These are phyloP conservation scores for Epizoanthus scotinus DNA, from an alignment of 92 coral and sea anemone genomes.

Conservation along the genomic window DNA sequence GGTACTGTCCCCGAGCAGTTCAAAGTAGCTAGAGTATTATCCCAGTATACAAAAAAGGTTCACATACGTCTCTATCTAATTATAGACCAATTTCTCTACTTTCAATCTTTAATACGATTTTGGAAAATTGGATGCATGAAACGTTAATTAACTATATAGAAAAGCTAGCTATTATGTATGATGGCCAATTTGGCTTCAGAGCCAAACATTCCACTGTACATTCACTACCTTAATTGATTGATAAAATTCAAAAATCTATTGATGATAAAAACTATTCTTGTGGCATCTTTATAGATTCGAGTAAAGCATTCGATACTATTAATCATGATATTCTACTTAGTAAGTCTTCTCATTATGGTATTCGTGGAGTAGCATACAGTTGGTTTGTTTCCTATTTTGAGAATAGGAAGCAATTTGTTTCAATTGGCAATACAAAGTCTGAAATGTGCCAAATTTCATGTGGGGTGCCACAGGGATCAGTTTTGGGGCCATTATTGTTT, in stretches of 20 bases:
- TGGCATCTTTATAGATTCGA: conserved; percentile 49
- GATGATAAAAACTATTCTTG: conserved; percentile 35
- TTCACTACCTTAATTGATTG: conserved; percentile 19
- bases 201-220: conserved; percentile 7
- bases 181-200: conserved; percentile 49
- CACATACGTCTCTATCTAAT: conserved; percentile 14
- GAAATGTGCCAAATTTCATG: too few species aligned
- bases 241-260: conserved; percentile 41
- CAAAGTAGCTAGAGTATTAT: conserved; percentile 43
- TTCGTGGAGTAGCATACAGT: conserved; percentile 33
- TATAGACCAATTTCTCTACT: conserved; percentile 38
- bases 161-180: conserved; percentile 16
- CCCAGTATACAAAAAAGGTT: conserved; percentile 41
- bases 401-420: conserved; percentile 44
- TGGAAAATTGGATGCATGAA: conserved; percentile 43
- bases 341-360: conserved; percentile 47
- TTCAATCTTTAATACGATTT: conserved; percentile 30
- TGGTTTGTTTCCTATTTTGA: conserved; percentile 43
- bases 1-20: conserved; percentile 50
- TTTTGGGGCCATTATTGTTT: too few species aligned
- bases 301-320: conserved; percentile 53
- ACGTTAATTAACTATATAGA: conserved; percentile 21
- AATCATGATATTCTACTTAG: conserved; percentile 33
- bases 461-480: too few species aligned
- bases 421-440: conserved; percentile 33